Percentiles rank a stretch among this genome's conserved stretches.
Conservation (phyloP, 1,140 invertebrate species). For the Pseudomyrmex gracilis region DNA sequence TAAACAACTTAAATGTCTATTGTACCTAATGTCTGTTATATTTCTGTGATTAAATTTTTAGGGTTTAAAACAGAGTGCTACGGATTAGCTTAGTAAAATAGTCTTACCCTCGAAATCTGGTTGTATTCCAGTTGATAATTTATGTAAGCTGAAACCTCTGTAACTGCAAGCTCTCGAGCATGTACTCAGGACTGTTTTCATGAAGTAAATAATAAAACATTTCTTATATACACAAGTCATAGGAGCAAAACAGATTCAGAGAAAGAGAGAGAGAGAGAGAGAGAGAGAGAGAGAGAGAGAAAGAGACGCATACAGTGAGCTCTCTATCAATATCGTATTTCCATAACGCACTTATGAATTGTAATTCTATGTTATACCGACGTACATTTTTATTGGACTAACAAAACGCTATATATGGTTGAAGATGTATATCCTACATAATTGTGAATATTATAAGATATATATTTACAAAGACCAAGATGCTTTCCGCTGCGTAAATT, state of each 20-base stretch:
- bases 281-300: no score
- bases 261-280: no score
- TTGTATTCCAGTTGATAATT: slow-evolving; percentile 55
- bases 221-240: slow-evolving; percentile 47
- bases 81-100: slow-evolving; percentile 36
- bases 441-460: neutral
- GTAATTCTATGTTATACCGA: slow-evolving; percentile 30
- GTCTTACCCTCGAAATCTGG: slow-evolving; percentile 38
- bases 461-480: neutral
- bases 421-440: neutral
- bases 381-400: slow-evolving; percentile 1
- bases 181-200: slow-evolving; percentile 49
- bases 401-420: neutral
- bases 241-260: slow-evolving; percentile 12
- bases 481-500: neutral
- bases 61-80: slow-evolving; percentile 37
- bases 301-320: slow-evolving; percentile 2
- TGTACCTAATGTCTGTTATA: slow-evolving; percentile 18
- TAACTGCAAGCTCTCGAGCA: slow-evolving; percentile 25
- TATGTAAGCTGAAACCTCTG: slow-evolving; percentile 57
- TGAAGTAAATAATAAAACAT: slow-evolving; percentile 51
- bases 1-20: slow-evolving; percentile 39
- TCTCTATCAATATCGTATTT: slow-evolving; percentile 44
- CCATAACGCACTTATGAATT: slow-evolving; percentile 14
- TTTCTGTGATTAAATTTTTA: slow-evolving; percentile 48